Evolutionary conservation across 2,888 invertebrate genomes (phyloP).

Genomic region (Limnephilus rhombicus): DNA sequence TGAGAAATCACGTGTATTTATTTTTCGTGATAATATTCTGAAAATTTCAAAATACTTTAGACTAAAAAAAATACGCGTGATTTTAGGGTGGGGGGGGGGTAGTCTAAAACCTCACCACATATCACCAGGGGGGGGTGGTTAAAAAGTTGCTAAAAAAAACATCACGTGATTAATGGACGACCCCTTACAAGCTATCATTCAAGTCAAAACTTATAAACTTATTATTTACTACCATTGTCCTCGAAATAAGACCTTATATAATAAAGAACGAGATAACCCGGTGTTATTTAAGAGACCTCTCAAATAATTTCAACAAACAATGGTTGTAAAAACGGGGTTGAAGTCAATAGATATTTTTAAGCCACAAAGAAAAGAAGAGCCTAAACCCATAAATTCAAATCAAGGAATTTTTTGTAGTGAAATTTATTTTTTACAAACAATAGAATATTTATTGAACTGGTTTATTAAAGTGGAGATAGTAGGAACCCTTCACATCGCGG

Average conservation of each 20-base stretch:
- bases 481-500: conserved; percentile 2
- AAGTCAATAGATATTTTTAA: conserved; percentile 41
- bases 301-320: conserved; percentile 37
- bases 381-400: conserved; percentile 44
- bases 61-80: too few species aligned
- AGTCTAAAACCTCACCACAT: too few species aligned
- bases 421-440: conserved; percentile 29
- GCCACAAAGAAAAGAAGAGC: conserved; percentile 37
- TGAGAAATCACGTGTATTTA: too few species aligned
- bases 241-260: neutral
- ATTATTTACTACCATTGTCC: neutral
- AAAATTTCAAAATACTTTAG: too few species aligned
- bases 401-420: conserved; percentile 36
- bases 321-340: conserved; percentile 23
- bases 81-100: too few species aligned
- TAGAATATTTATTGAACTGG: conserved; percentile 39
- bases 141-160: too few species aligned
- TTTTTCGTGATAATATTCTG: too few species aligned
- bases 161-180: too few species aligned
- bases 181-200: neutral
- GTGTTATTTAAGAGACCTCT: conserved; percentile 26
- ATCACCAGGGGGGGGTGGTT: too few species aligned
- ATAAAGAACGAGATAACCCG: neutral
- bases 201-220: neutral
- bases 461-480: conserved; percentile 43